A percentile compares a stretch with the other conserved stretches of the same genome.
Evolutionary conservation across 2,113 vertebrate species (phyloP).

Genomic region (Cettia cetti): DNA sequence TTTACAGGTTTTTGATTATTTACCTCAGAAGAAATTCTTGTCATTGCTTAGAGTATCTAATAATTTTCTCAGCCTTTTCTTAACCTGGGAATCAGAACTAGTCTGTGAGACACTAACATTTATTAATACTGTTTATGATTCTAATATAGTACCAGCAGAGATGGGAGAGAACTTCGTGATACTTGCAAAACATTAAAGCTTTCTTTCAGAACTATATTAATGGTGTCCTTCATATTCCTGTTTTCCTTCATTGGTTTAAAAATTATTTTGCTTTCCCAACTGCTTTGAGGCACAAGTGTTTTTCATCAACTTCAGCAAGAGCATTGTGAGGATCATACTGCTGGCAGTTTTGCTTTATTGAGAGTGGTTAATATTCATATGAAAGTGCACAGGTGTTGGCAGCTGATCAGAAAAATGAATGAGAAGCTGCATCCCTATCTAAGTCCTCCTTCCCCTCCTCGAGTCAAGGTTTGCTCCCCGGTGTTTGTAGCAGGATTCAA

Average conservation of each 20-base stretch:
- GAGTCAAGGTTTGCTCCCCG: background rate
- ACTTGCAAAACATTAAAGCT: background rate
- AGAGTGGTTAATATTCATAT: background rate
- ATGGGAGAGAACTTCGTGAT: background rate
- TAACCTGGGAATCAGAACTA: background rate
- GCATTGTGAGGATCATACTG: background rate
- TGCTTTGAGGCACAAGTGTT: background rate
- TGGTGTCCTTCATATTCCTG: background rate
- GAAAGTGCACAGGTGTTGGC: background rate
- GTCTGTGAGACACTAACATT: background rate
- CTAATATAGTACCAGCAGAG: background rate
- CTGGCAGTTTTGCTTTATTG: background rate
- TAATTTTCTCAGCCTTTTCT: background rate
- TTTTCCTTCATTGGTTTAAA: background rate
- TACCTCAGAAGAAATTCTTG: background rate
- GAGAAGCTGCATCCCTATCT: background rate
- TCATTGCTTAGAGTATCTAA: background rate
- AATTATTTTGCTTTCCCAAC: background rate
- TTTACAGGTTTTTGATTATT: slow-evolving; percentile 83
- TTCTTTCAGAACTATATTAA: background rate
- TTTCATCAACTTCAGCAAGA: background rate
- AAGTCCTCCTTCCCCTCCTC: background rate
- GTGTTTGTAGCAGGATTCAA: background rate
- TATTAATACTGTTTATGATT: background rate
- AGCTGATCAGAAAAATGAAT: background rate